Evolutionary conservation across 2,797 vertebrate species (phyloP), one percentile per base, ranked within the genome.

Genomic region (Betta splendens): DNA sequence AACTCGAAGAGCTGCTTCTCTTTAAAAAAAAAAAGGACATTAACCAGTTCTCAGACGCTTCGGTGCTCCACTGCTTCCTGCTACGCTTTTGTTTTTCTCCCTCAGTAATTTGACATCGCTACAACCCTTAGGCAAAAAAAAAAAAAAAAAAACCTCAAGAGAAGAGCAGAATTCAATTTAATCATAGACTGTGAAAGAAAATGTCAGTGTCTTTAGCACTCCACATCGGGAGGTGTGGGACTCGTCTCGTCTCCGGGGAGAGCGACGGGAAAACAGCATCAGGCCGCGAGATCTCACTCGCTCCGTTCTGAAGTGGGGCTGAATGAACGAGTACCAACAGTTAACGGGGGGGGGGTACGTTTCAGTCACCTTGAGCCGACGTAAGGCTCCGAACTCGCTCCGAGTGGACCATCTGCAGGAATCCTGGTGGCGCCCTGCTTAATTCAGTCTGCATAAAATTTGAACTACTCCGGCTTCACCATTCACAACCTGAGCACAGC

Each of bases 1-100:
- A 84, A 65, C 60, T 77, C 53, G 72, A 74, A 86, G 75, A 78
- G 77, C 69, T 75, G 76, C 61, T 60, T 81, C 81, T 79, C 69
- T 79, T 57, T 86, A 75, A 80, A 83, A 86, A 80, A 37, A 75
- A 80, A 83, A 86, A 80, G 37, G 83, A 64, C 81, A 85, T 86
- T 70, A 85, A 66, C 67, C 62, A 48, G 58, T 62, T 58, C 57
- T 78, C 44, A 74, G 66, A 80, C 64, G 78, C 62, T 70, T 64
- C 58, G 58, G 67, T 84, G 77, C 59, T 51, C 29, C 62, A 55
- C 71, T 80, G 64, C 78, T 79, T 82, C 78, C 64, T 61, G 47
- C 32, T 48, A 20, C 46, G 57, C 58, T 62, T 67, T 52, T 43
- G n/a, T 20, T 25, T 26, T 36, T 22, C 51, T 26, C 55, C n/a